Percentiles rank a stretch among this genome's conserved stretches.
These are phyloP conservation scores for Colaptes auratus DNA, from an alignment of 2,113 vertebrate genomes.

Conservation along the genomic window DNA sequence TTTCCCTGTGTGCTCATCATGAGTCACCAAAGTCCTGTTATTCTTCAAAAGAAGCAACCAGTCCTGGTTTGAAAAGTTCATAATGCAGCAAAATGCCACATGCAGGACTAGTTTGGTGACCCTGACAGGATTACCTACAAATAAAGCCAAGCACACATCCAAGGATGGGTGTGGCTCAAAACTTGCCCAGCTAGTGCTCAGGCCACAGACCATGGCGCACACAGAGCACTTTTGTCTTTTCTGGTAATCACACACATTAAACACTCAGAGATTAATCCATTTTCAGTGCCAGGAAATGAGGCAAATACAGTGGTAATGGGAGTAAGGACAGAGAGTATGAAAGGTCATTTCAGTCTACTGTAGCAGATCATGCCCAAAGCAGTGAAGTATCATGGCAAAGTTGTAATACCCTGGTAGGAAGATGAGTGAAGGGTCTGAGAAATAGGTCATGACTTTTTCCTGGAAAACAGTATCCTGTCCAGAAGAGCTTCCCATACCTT, in stretches of 20 bases:
- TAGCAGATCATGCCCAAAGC: background rate
- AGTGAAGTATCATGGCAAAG: background rate
- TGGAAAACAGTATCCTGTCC: background rate
- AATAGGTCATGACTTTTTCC: background rate
- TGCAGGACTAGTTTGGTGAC: background rate
- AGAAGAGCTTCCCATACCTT: background rate
- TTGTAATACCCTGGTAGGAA: background rate
- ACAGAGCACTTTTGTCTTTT: background rate
- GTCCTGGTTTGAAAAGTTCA: background rate
- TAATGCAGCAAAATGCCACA: background rate
- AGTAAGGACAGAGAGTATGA: background rate
- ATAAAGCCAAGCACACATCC: background rate
- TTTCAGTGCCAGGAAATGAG: background rate
- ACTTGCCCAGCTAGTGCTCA: background rate
- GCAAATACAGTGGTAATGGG: background rate
- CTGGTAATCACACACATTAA: background rate
- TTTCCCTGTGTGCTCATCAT: background rate
- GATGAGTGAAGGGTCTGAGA: background rate
- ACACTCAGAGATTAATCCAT: background rate
- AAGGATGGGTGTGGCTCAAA: background rate
- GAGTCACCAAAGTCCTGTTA: background rate
- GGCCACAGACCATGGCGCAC: background rate
- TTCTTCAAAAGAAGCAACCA: background rate
- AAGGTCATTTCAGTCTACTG: background rate
- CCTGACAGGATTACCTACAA: background rate